Base-by-base conservation (phyloP, 2,888 invertebrate genomes). In the Thumatha senex region DNA sequence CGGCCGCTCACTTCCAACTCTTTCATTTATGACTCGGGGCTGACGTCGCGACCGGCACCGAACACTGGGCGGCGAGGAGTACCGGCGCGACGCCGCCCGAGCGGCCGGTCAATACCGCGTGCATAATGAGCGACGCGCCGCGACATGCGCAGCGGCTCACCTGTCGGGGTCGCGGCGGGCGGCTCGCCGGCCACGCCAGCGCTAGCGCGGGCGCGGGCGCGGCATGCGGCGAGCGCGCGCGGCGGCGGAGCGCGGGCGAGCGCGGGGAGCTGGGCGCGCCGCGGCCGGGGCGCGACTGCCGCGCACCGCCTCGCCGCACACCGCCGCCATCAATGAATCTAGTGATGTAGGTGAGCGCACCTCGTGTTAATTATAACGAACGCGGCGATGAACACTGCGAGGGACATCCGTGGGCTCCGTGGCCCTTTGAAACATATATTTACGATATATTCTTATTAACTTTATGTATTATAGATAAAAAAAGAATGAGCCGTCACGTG, bases 261-360 rank as follows among this genome's bases (percentile, higher is more conserved):
- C 75, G 73, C 72, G 72, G 70, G 69, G 74, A 70, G 69, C 65
- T 74, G 72, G 68, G 56, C 62, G 65, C 54, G 67, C 82, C 81
- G 82, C 79, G 76, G 82, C 71, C 79, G 74, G 77, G 78, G 76
- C 82, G 82, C 83, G 82, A 82, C 82, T 78, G 82, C 70, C 72
- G 71, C 62, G 38, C 76, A 76, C 81, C 82, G 82, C 78, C 30
- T 74, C 72, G 76, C 78, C 48, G 65, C 76, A 76, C 72, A 58
- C 59, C 66, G 61, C 67, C 68, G 58, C 61, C 67, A 60, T 51
- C 66, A n/a, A n/a, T n/a, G n/a, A n/a, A n/a, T n/a, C n/a, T n/a
- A n/a, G n/a, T n/a, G n/a, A n/a, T n/a, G n/a, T n/a, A n/a, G n/a
- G n/a, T n/a, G n/a, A n/a, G n/a, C 56, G 45, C 40, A 59, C 59